Percentiles rank a stretch among this genome's conserved stretches.
These are phyloP conservation scores for Burhinus bistriatus DNA, from an alignment of 2,113 vertebrate genomes.

Conservation along the genomic window DNA sequence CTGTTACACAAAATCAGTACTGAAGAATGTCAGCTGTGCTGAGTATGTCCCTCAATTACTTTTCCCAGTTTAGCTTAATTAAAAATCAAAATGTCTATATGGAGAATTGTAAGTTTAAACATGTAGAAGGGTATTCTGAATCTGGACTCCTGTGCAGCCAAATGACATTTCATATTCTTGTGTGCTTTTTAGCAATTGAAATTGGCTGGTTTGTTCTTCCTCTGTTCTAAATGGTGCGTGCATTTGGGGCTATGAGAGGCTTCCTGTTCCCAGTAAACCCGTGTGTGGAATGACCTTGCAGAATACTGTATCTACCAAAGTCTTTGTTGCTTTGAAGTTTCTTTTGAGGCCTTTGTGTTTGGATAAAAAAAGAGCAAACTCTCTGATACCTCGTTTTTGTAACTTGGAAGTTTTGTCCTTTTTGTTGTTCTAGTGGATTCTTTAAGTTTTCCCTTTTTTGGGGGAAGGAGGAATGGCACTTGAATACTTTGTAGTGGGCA, in stretches of 20 bases:
- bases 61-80: not conserved
- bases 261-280: conserved; percentile 15
- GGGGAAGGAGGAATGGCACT: not conserved
- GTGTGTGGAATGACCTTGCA: conserved; percentile 1
- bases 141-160: not conserved
- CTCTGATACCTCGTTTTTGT: not conserved
- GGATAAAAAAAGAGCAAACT: not conserved
- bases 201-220: conserved; percentile 51
- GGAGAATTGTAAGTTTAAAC: not conserved
- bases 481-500: not conserved
- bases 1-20: not conserved
- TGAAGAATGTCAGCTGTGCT: not conserved
- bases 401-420: not conserved
- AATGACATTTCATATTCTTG: not conserved
- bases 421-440: not conserved
- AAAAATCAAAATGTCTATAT: not conserved
- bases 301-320: not conserved
- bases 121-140: not conserved
- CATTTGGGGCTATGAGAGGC: not conserved
- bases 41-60: not conserved
- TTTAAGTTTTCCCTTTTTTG: not conserved
- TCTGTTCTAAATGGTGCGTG: not conserved
- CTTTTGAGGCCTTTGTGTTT: not conserved
- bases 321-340: not conserved
- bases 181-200: conserved; percentile 29